These are phyloP conservation scores for Halichoeres trimaculatus DNA, from an alignment of 2,113 vertebrate species.

Conservation along the genomic window DNA sequence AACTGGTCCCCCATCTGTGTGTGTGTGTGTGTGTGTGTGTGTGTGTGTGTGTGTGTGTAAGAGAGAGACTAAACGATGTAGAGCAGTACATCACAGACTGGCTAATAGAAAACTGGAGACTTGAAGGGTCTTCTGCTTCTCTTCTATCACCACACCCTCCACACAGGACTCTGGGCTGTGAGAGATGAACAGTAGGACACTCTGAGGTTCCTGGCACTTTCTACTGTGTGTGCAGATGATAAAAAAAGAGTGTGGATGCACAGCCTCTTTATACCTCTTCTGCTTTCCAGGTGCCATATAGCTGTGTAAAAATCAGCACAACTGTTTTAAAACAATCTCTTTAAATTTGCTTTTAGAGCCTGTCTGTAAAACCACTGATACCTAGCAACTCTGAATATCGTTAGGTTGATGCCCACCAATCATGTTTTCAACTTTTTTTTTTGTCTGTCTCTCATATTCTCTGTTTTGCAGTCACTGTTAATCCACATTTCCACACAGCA, in stretches of 20 bases:
- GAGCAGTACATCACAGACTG: constrained; percentile 73
- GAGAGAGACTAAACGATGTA: constrained; percentile 7
- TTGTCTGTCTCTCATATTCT: too few relatives aligned
- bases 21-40: constrained; percentile 43
- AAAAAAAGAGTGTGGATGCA: background rate
- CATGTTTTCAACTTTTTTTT: too few relatives aligned
- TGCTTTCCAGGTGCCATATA: too few relatives aligned
- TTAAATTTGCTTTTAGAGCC: too few relatives aligned
- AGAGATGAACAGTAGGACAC: constrained; percentile 13
- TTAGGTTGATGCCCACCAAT: too few relatives aligned
- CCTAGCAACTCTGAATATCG: too few relatives aligned
- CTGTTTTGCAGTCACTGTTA: too few relatives aligned
- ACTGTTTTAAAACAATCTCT: too few relatives aligned
- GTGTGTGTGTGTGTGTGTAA: constrained; percentile 28
- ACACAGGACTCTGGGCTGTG: constrained; percentile 23
- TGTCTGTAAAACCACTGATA: too few relatives aligned
- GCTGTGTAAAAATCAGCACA: too few relatives aligned
- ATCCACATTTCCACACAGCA: too few relatives aligned
- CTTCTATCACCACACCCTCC: constrained; percentile 46
- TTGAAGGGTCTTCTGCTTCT: constrained; percentile 73
- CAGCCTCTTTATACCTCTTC: too few relatives aligned
- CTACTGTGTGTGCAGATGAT: background rate
- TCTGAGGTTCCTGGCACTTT: background rate
- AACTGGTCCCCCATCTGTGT: constrained; percentile 45
- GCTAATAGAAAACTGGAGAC: constrained; percentile 75